Conservation (phyloP, 1,140 invertebrate genomes). For the Cotesia vestalis region DNA sequence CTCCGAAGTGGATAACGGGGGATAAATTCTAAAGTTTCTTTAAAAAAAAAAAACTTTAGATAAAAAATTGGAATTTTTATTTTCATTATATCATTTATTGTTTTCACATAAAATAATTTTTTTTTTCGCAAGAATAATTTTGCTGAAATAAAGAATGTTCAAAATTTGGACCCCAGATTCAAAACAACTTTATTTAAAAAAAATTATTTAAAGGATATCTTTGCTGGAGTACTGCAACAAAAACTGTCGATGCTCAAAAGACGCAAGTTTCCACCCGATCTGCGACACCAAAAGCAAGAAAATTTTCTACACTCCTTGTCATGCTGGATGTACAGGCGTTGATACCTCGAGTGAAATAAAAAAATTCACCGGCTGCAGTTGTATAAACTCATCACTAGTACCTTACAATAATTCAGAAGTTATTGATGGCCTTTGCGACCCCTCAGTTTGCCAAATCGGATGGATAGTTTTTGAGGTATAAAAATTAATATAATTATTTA, state of each 20-base stretch:
- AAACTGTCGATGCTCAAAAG: constrained; percentile 70
- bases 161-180: too few relatives aligned
- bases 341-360: constrained; percentile 57
- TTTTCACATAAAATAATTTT: too few relatives aligned
- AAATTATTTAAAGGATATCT: constrained; percentile 41
- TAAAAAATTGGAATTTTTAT: too few relatives aligned
- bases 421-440: constrained; percentile 68
- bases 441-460: constrained; percentile 62
- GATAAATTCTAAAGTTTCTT: too few relatives aligned
- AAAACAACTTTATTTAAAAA: background rate
- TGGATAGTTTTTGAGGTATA: constrained; percentile 68
- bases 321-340: constrained; percentile 71
- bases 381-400: constrained; percentile 53
- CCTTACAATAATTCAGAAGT: constrained; percentile 53
- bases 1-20: too few relatives aligned
- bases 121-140: too few relatives aligned
- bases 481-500: constrained; percentile 20
- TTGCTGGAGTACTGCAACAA: constrained; percentile 69
- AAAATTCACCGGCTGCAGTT: constrained; percentile 68
- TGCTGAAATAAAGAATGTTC: too few relatives aligned
- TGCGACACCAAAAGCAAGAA: constrained; percentile 68
- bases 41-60: too few relatives aligned
- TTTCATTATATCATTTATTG: too few relatives aligned
- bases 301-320: constrained; percentile 77
- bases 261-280: constrained; percentile 72